Percentiles rank a stretch among this genome's conserved stretches.
phyloP scores from a whole-genome alignment of 1,140 invertebrate species.

The Olivierus martensii region DNA sequence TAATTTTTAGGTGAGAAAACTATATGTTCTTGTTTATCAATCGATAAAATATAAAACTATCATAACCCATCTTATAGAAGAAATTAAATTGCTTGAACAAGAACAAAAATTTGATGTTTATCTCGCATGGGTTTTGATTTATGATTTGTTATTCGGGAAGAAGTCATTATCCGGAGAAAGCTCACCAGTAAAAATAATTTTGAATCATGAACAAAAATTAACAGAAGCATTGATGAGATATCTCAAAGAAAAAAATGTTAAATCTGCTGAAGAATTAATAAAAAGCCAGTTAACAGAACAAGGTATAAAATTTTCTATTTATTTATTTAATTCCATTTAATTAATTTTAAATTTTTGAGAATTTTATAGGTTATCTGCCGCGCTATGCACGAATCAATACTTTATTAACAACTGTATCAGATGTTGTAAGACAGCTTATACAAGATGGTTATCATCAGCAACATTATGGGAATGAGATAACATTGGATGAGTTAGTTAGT shows the following conservation, averaged over 20 bases:
- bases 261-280: background rate
- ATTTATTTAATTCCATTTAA: slow-evolving; percentile 9
- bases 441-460: slow-evolving; percentile 45
- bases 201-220: slow-evolving; percentile 39
- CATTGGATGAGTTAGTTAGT: slow-evolving; percentile 21
- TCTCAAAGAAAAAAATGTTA: slow-evolving; percentile 2
- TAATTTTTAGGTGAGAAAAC: no score
- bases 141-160: slow-evolving; percentile 60
- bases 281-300: no score
- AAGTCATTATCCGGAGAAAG: slow-evolving; percentile 50
- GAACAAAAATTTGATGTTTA: slow-evolving; percentile 50
- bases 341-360: slow-evolving; percentile 2
- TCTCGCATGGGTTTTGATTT: slow-evolving; percentile 57
- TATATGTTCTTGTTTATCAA: no score
- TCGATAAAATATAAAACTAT: no score
- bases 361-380: slow-evolving; percentile 31
- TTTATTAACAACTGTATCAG: slow-evolving; percentile 46
- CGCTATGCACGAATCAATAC: slow-evolving; percentile 81
- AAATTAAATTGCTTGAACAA: slow-evolving; percentile 40
- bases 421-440: slow-evolving; percentile 46
- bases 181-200: slow-evolving; percentile 51
- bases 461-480: slow-evolving; percentile 27
- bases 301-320: background rate
- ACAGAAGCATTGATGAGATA: slow-evolving; percentile 20
- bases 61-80: slow-evolving; percentile 38